phyloP scores from a whole-genome alignment of 2,113 vertebrate genomes.

The Prunella fulvescens region DNA sequence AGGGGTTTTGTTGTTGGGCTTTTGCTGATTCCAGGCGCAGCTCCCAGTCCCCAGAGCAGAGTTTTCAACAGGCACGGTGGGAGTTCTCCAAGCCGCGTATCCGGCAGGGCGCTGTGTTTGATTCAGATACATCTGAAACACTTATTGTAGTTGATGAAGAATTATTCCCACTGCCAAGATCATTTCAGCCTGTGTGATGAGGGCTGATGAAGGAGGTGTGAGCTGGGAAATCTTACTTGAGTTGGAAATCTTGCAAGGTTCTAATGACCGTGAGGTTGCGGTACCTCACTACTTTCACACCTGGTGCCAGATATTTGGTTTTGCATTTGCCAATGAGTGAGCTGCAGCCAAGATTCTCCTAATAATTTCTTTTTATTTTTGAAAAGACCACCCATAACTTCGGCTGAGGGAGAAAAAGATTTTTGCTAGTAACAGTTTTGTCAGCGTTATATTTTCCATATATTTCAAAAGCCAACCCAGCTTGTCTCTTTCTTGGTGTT shows the following conservation, averaged over 20 bases:
- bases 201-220: conserved; percentile 62
- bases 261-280: background rate
- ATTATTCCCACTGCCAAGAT: conserved; percentile 34
- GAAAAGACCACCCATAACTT: conserved; percentile 42
- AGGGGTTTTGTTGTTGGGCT: background rate
- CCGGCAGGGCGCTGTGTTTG: rapidly evolving
- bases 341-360: background rate
- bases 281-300: conserved; percentile 40
- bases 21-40: background rate
- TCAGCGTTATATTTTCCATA: conserved; percentile 22
- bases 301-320: conserved; percentile 25
- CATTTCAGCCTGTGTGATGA: conserved; percentile 32
- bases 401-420: background rate
- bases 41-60: background rate
- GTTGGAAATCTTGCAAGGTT: conserved; percentile 41
- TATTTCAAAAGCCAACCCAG: background rate
- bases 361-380: background rate
- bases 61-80: background rate
- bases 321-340: conserved; percentile 9
- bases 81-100: background rate
- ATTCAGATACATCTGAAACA: background rate
- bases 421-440: background rate
- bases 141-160: conserved; percentile 41
- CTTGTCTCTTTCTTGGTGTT: background rate
- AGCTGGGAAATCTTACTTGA: conserved; percentile 48